Percentiles rank a stretch among this genome's conserved stretches.
phyloP scores from a whole-genome alignment of 64 coral and sea anemone species.

The Stichodactyla helianthus region DNA sequence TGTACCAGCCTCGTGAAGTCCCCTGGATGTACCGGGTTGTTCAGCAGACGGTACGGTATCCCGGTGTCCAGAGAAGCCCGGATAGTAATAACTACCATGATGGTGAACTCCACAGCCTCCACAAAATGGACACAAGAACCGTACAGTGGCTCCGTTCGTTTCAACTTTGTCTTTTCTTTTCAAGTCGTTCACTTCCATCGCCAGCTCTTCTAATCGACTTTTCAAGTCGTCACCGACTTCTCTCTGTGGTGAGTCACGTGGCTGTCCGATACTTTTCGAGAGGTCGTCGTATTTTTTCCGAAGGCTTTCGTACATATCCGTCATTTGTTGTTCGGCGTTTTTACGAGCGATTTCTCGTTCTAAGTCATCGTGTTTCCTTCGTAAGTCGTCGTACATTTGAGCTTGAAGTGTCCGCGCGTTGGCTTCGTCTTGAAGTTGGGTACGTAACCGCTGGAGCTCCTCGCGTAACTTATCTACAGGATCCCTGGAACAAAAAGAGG shows the following conservation, averaged over 20 bases:
- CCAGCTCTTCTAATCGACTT: slow-evolving; percentile 67
- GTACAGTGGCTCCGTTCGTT: slow-evolving; percentile 16
- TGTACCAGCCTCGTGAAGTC: slow-evolving; percentile 44
- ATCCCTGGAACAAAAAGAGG: slow-evolving; percentile 32
- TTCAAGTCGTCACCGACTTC: slow-evolving; percentile 55
- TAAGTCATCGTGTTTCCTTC: slow-evolving; percentile 77
- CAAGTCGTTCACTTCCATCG: slow-evolving; percentile 48
- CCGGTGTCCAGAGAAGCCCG: slow-evolving; percentile 54
- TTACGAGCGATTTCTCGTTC: slow-evolving; percentile 81
- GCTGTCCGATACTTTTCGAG: slow-evolving; percentile 41
- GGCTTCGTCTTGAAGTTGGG: slow-evolving; percentile 64
- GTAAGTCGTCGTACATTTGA: slow-evolving; percentile 79
- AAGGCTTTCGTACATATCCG: slow-evolving; percentile 73
- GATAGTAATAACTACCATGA: slow-evolving; percentile 86
- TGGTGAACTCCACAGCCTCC: slow-evolving; percentile 56
- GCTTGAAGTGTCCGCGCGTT: slow-evolving; percentile 67
- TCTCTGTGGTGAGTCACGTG: slow-evolving; percentile 27
- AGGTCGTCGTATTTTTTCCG: slow-evolving; percentile 88
- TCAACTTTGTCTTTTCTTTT: slow-evolving; percentile 40
- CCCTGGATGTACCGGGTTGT: slow-evolving; percentile 12
- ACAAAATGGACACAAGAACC: slow-evolving; percentile 83
- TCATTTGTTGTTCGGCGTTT: slow-evolving; percentile 88
- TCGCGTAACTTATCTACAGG: slow-evolving; percentile 66
- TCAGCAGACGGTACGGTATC: not conserved
- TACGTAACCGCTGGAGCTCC: slow-evolving; percentile 56